phyloP scores from a whole-genome alignment of 2,888 invertebrate species.

The Neocrepidodera transversa region DNA sequence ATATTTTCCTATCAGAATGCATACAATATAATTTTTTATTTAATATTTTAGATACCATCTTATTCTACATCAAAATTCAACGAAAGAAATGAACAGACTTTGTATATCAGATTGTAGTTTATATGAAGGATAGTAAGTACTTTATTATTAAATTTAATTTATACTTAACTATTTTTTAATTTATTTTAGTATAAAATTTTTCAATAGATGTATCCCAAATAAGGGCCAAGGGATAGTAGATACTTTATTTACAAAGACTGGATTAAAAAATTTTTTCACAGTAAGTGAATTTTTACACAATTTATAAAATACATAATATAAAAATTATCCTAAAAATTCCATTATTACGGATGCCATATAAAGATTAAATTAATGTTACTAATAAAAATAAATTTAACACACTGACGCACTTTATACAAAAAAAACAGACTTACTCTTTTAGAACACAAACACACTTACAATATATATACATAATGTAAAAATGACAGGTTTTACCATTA shows the following conservation, averaged over 20 bases:
- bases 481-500: no score
- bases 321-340: no score
- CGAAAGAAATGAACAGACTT: slow-evolving; percentile 47
- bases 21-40: no score
- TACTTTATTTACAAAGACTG: slow-evolving; percentile 61
- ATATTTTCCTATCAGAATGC: no score
- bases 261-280: slow-evolving; percentile 63
- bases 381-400: no score
- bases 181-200: slow-evolving; percentile 60
- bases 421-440: no score
- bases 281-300: slow-evolving; percentile 54
- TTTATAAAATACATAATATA: no score
- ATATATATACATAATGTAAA: no score
- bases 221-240: slow-evolving; percentile 56
- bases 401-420: no score
- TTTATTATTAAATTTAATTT: slow-evolving; percentile 6
- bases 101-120: slow-evolving; percentile 55
- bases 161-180: not conserved
- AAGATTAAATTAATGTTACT: no score
- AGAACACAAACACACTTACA: no score
- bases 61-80: slow-evolving; percentile 35
- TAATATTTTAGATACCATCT: slow-evolving; percentile 46
- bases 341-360: no score
- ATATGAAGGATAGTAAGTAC: slow-evolving; percentile 51
- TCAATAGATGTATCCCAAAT: slow-evolving; percentile 65